Evolutionary conservation across 2,113 vertebrate genomes (phyloP).

Genomic region (Rhinopomastus cyanomelas): DNA sequence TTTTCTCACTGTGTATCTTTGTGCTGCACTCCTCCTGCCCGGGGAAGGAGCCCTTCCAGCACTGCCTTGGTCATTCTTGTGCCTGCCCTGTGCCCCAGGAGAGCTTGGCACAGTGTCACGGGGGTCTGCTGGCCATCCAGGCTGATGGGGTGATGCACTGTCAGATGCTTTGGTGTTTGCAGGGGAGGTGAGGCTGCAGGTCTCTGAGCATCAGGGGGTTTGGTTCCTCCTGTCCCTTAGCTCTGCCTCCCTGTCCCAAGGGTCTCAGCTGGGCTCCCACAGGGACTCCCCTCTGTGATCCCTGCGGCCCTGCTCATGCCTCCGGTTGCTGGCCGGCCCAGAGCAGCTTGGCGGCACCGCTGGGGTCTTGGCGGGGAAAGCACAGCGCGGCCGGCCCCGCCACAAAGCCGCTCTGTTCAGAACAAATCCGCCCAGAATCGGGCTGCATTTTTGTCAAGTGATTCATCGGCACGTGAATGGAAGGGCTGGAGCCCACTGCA

Average conservation of each 20-base stretch:
- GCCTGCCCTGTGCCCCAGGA: fast-evolving
- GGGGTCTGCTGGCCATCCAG: neutral
- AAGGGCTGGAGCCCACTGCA: conserved; percentile 65
- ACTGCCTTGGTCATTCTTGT: neutral
- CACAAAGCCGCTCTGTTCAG: conserved; percentile 82
- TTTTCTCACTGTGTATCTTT: fast-evolving
- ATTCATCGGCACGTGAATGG: conserved; percentile 83
- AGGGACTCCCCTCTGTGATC: neutral
- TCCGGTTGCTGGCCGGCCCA: neutral
- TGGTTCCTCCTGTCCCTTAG: fast-evolving
- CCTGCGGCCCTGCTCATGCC: neutral
- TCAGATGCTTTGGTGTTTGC: fast-evolving
- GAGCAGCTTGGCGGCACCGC: conserved; percentile 56
- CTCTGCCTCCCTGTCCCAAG: neutral
- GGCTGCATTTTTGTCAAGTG: conserved; percentile 80
- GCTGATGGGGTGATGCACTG: fast-evolving
- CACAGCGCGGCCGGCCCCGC: conserved; percentile 66
- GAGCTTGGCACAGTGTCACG: neutral
- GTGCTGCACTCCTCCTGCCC: neutral
- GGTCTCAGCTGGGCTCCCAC: neutral
- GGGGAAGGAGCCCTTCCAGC: neutral
- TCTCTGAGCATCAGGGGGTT: neutral
- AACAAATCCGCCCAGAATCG: conserved; percentile 70
- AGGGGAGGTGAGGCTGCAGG: neutral
- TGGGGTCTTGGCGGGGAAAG: conserved; percentile 73